phyloP scores from a whole-genome alignment of 2,113 vertebrate genomes.

The Onychorhynchus coronatus region DNA sequence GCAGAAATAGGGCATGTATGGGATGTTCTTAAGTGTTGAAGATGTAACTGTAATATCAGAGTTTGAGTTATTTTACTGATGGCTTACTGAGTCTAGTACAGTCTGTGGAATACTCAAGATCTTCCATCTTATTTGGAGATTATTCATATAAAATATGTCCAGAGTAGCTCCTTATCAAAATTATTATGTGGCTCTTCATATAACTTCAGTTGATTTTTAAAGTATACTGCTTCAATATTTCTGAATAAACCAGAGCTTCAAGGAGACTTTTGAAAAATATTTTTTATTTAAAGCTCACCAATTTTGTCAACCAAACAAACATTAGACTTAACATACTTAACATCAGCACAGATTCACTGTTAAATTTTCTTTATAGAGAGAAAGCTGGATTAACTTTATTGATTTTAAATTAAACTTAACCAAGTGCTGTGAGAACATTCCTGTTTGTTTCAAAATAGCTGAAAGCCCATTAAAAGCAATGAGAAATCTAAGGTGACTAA shows the following conservation, averaged over 20 bases:
- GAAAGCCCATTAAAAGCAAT: not conserved
- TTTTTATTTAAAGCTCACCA: not conserved
- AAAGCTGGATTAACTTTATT: not conserved
- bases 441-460: not conserved
- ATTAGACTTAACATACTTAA: no score
- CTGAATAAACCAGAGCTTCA: not conserved
- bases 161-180: not conserved
- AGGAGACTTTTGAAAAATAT: not conserved
- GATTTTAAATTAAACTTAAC: not conserved
- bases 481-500: not conserved
- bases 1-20: not conserved
- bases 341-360: not conserved
- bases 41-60: not conserved
- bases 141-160: not conserved
- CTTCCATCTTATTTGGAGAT: not conserved
- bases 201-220: not conserved
- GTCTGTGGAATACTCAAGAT: not conserved
- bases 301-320: no score
- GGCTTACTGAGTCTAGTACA: not conserved
- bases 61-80: not conserved
- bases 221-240: not conserved
- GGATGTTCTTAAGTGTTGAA: not conserved
- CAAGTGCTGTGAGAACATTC: not conserved
- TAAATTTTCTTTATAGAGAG: not conserved
- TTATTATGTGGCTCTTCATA: not conserved